Base-by-base conservation (phyloP, 35 echinoderm and acorn worm genomes). In the Stichopus chloronotus region DNA sequence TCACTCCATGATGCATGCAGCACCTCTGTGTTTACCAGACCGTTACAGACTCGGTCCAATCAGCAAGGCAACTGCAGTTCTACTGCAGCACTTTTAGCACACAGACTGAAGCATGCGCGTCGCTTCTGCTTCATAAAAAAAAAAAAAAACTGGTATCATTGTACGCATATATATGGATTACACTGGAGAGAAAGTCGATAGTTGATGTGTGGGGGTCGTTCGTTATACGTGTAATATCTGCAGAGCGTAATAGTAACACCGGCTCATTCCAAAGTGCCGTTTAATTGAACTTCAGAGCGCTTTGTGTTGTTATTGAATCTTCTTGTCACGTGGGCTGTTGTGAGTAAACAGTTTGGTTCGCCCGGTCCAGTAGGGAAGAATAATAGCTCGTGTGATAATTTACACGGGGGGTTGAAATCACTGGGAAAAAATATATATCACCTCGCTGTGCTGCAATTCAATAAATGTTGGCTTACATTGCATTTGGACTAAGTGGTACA, bases 1-100 rank as follows among this genome's bases (percentile, higher is more conserved):
- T 82, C 79, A 9, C 79, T 9, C 79, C 52, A 52, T 43, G 30
- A 43, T 43, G 30, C 30, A 43, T 43, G 3, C 30, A 43, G 30
- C 17, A 55, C 30, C 79, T 6, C 14, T 8, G 79, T 14, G 7
- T 74, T 85, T 85, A 85, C 82, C n/a, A 85, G 82, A 85, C 82
- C 82, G 82, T 85, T n/a, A 58, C 82, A 56, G 82, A n/a, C 82
- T 21, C 82, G 53, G 82, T 85, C 82, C 82, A 85, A 85, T 85
- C 82, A 85, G 55, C 82, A 85, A 8, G 52, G 17, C 9, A 53
- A 85, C 9, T 84, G 16, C 16, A 4, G 30, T 43, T 43, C 30
- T 43, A 3, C 30, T 43, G 30, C 4, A 24, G 17, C 17, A 21
- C 69, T 74, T 74, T 74, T 7, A 19, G 5, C 30, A 43, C 30